phyloP scores from a whole-genome alignment of 2,113 vertebrate genomes.

The Corynorhinus townsendii region DNA sequence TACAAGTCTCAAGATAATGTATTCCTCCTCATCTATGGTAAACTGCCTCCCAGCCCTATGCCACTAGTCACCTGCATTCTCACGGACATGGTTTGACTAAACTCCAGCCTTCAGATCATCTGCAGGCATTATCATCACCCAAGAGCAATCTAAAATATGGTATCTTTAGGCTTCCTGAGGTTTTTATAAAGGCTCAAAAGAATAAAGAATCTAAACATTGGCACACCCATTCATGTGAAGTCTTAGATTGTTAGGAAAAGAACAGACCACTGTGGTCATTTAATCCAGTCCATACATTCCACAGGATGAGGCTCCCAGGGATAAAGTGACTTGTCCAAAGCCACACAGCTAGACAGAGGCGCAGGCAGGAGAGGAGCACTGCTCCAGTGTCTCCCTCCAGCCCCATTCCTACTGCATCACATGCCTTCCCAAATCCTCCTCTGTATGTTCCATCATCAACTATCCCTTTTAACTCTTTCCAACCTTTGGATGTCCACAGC shows the following conservation, averaged over 20 bases:
- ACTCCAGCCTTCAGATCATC: not conserved
- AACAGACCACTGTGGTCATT: not conserved
- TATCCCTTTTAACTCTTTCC: not conserved
- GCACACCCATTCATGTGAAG: not conserved
- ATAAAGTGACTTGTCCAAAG: not conserved
- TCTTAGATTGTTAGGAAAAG: not conserved
- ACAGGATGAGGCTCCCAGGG: not conserved
- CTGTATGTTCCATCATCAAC: not conserved
- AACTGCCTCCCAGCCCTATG: not conserved
- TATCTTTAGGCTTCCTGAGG: not conserved
- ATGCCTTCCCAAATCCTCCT: not conserved
- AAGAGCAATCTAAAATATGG: not conserved
- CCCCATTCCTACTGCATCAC: no score
- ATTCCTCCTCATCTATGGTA: not conserved
- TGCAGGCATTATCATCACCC: not conserved
- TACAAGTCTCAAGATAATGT: not conserved
- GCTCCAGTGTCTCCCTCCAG: not conserved
- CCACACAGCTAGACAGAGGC: not conserved
- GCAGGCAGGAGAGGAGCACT: not conserved
- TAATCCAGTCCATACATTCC: not conserved
- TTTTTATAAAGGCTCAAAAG: not conserved
- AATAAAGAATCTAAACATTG: not conserved
- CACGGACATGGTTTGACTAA: not conserved
- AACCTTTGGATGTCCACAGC: not conserved
- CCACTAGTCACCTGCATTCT: not conserved